Conservation (phyloP, 2,888 invertebrate species). For the Orchesella flavescens region DNA sequence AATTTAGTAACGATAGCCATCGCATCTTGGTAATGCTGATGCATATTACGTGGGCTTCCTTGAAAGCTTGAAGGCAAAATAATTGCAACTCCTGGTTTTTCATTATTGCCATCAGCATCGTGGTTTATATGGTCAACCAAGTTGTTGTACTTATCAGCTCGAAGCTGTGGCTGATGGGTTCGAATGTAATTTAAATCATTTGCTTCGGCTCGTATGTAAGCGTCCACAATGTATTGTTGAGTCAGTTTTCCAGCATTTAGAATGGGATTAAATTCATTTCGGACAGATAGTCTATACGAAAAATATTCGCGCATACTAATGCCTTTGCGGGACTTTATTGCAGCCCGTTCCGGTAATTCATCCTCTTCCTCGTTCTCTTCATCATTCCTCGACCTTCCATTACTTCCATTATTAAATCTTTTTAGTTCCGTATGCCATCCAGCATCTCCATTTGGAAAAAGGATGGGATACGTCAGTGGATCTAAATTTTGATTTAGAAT, state of each 20-base stretch:
- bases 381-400: no score
- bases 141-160: slow-evolving; percentile 72
- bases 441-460: slow-evolving; percentile 47
- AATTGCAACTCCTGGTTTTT: slow-evolving; percentile 23
- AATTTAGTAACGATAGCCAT: slow-evolving; percentile 73
- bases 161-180: slow-evolving; percentile 71
- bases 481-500: slow-evolving; percentile 72
- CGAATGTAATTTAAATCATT: slow-evolving; percentile 70
- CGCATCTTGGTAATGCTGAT: slow-evolving; percentile 74
- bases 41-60: slow-evolving; percentile 73
- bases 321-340: not conserved
- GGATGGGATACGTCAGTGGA: no score
- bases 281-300: slow-evolving; percentile 43
- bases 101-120: not conserved
- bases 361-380: no score
- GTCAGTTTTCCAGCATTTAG: slow-evolving; percentile 69
- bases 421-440: slow-evolving; percentile 41
- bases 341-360: no score
- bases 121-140: slow-evolving; percentile 47
- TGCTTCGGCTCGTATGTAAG: slow-evolving; percentile 72
- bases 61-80: slow-evolving; percentile 73
- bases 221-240: slow-evolving; percentile 73
- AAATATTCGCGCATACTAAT: no score
- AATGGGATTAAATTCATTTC: slow-evolving; percentile 72
- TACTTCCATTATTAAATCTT: no score